Percentiles rank a stretch among this genome's conserved stretches.
Evolutionary conservation across 2,888 invertebrate species (phyloP).

Genomic region (Gortyna flavago): DNA sequence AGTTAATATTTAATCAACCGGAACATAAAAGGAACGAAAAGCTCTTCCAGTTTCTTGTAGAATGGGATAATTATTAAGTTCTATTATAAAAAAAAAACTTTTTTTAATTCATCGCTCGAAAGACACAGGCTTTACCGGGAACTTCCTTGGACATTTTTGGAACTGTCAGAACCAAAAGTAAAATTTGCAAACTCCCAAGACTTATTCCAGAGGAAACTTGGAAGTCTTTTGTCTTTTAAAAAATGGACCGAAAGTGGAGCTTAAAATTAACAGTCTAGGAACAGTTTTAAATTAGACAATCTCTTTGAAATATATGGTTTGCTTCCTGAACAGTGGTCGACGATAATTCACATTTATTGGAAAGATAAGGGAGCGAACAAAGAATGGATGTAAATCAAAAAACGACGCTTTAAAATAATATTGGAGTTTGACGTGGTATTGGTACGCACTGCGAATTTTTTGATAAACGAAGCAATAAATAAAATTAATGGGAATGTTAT

Average conservation of each 20-base stretch:
- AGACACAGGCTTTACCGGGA: conserved; percentile 56
- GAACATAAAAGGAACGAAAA: conserved; percentile 37
- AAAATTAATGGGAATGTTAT: conserved; percentile 53
- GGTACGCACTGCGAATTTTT: conserved; percentile 59
- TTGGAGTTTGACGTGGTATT: conserved; percentile 60
- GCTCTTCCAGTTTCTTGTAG: conserved; percentile 12
- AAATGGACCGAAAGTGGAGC: conserved; percentile 38
- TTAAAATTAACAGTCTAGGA: conserved; percentile 77
- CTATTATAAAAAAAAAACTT: conserved; percentile 63
- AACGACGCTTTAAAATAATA: conserved; percentile 76
- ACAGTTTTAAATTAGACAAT: conserved; percentile 87
- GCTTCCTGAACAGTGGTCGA: conserved; percentile 80
- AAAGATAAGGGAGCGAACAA: conserved; percentile 85
- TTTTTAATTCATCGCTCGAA: conserved; percentile 65
- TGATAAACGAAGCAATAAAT: conserved; percentile 63
- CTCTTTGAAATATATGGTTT: conserved; percentile 84
- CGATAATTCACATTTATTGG: conserved; percentile 88
- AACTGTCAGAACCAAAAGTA: conserved; percentile 67
- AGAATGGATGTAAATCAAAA: conserved; percentile 84
- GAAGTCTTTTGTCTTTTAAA: conserved; percentile 52
- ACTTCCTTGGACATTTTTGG: conserved; percentile 69
- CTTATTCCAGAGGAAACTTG: conserved; percentile 44
- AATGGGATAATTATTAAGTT: conserved; percentile 48
- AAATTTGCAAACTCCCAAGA: conserved; percentile 53
- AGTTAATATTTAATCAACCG: conserved; percentile 43